These are phyloP conservation scores for Melanotaenia maccullochi DNA, from an alignment of 2,797 vertebrate species.

Conservation along the genomic window DNA sequence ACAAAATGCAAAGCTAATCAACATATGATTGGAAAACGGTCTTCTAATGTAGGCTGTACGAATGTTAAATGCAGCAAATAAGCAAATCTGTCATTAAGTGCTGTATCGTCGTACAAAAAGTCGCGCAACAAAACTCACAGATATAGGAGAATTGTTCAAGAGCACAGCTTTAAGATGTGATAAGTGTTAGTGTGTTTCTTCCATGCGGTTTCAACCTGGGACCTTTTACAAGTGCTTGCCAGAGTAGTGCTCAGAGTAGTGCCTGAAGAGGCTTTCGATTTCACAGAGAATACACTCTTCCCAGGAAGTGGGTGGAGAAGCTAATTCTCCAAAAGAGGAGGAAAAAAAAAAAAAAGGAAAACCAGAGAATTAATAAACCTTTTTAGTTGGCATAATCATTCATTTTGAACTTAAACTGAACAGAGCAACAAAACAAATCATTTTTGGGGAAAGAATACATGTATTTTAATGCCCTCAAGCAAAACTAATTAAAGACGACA, in stretches of 20 bases:
- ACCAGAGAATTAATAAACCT: conserved; percentile 85
- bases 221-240: conserved; percentile 75
- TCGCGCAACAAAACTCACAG: conserved; percentile 38
- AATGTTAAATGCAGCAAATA: conserved; percentile 45
- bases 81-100: conserved; percentile 46
- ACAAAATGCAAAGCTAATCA: conserved; percentile 59
- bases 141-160: conserved; percentile 42
- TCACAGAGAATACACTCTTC: conserved; percentile 75
- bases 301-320: conserved; percentile 82
- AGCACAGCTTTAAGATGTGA: conserved; percentile 65
- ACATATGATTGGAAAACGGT: conserved; percentile 34
- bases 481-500: conserved; percentile 92
- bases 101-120: conserved; percentile 45
- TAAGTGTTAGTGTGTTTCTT: conserved; percentile 73
- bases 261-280: conserved; percentile 82
- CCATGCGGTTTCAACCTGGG: conserved; percentile 77
- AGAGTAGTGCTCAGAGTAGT: conserved; percentile 64
- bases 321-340: conserved; percentile 78
- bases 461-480: conserved; percentile 91
- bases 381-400: conserved; percentile 86
- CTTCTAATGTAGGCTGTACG: conserved; percentile 31
- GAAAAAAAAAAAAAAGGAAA: conserved; percentile 52
- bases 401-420: conserved; percentile 87
- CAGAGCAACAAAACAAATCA: conserved; percentile 89
- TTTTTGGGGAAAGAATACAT: conserved; percentile 89